Evolutionary conservation across 2,113 vertebrate genomes (phyloP), one percentile per base, ranked within the genome.

Genomic region (Rhinoptilus africanus): DNA sequence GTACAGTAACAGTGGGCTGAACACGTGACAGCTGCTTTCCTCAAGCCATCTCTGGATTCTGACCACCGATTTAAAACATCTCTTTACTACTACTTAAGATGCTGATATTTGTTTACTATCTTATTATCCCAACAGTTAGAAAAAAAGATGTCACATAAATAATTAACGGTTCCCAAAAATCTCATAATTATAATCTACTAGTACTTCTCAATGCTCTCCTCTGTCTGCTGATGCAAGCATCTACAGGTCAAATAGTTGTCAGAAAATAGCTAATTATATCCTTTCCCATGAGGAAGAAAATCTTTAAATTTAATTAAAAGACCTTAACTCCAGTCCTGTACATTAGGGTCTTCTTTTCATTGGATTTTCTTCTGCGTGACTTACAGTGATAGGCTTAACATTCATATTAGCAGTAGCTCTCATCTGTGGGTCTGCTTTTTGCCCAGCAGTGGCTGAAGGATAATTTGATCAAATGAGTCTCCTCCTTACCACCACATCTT

Each of bases 271-370:
- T 98, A 98, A 98, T 98, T 98, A 97, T 96, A 94, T 73, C 85
- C 50, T 97, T 97, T 93, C 97, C 95, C 95, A 93, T 54, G 95
- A 96, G 96, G 92, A 96, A 43, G 16, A 96, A 98, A 98, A 98
- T 98, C 95, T 97, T 98, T 98, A 98, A 90, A 98, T 98, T 98
- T 98, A 98, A 98, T 98, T 98, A 98, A 97, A 98, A 95, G 96
- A 97, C 89, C 92, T 98, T 96, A 98, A 96, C 93, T 97, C 82
- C 86, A 96, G 90, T 96, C 67, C 64, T 96, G 96, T 95, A 83
- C 82, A 93, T 94, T 97, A 96, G 76, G 85, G 79, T 97, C 95
- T 93, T 87, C 86, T 93, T 98, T 96, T 96, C 93, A 91, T 8
- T 66, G 88, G 88, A 97, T 97, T 95, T 96, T 97, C 63, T 81